Evolutionary conservation across 2,888 invertebrate genomes (phyloP), one percentile per base, ranked within the genome.

Genomic region (Acrobasis suavella): DNA sequence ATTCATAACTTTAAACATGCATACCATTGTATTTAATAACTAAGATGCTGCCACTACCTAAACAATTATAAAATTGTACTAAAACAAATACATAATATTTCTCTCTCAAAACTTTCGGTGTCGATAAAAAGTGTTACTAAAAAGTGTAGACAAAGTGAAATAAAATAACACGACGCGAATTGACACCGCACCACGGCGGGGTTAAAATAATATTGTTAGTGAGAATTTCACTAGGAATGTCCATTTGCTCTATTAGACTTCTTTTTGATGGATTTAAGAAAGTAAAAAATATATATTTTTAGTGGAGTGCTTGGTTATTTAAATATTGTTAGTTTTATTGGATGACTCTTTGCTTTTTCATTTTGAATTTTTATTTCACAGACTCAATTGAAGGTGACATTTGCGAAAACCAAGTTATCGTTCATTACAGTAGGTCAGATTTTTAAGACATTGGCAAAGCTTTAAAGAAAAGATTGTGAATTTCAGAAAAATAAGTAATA

Each of bases 201-300:
- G 73, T 76, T 73, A 74, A 73, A 78, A 83, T 80, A 84, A 85
- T 85, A 82, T 80, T 82, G 80, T 81, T 78, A 77, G 73, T 74
- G 71, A 70, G 69, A 72, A 67, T 65, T 71, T 58, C 70, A 79
- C 74, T 77, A 76, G 76, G 74, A 77, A 78, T 75, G 74, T 78
- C 78, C 82, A 82, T 83, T 82, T 81, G 78, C 76, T 68, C 80
- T 82, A 81, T 82, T 80, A 80, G 72, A 81, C 77, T 80, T 74
- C 75, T 74, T 74, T 72, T 74, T 22, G 17, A 52, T 72, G 69
- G 50, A 70, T 73, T 69, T 69, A 64, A 62, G 38, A 37, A 39
- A 59, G 49, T 1, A 38, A 60, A 22, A 37, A 60, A 50, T 50
- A 14, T 17, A 50, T 37, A n/a, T 59, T 55, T 55, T 12, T 55